Evolutionary conservation across 2,888 invertebrate genomes (phyloP), one percentile per base, ranked within the genome.

Genomic region (Microctonus hyperodae): DNA sequence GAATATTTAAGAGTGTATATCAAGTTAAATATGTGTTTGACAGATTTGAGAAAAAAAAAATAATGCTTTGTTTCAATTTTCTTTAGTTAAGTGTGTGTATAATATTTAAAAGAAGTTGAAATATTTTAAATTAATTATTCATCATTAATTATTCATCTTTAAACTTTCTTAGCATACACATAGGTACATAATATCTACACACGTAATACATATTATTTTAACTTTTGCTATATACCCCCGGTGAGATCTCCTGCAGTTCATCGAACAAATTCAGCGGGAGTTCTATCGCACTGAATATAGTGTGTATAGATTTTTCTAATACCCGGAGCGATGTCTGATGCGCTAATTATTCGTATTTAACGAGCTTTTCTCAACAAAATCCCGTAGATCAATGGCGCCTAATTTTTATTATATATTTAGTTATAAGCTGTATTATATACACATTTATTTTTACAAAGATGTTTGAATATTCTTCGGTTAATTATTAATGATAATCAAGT

Each of bases 191-290:
- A 1, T n/a, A 7, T 7, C 44, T n/a, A 16, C 4, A 44, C 20
- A 20, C 16, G 16, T 16, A 20, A 16, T 16, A 44, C 16, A 16
- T 20, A 44, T 44, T 44, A 44, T 44, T n/a, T 44, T 16, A 44
- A 44, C 16, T 44, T 44, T 44, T 44, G 44, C 31, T 55, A 25
- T 55, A 51, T 28, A 9, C 55, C 28, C 31, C 55, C 16, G 31
- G 51, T 51, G 51, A 51, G 55, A 55, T 28, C 55, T 31, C 55
- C 55, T 55, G 55, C 28, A 10, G 55, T 6, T 55, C 31, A 55
- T 55, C 13, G 20, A 44, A 55, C 55, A 16, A 16, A 20, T 55
- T 55, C 55, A 55, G 55, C 55, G 55, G 55, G 55, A n/a, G 55
- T 55, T 7, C 55, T 16, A 20, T 44, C 44, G 16, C 16, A 44